Conservation (phyloP, 2,797 vertebrate species). For the Anniella stebbinsi region DNA sequence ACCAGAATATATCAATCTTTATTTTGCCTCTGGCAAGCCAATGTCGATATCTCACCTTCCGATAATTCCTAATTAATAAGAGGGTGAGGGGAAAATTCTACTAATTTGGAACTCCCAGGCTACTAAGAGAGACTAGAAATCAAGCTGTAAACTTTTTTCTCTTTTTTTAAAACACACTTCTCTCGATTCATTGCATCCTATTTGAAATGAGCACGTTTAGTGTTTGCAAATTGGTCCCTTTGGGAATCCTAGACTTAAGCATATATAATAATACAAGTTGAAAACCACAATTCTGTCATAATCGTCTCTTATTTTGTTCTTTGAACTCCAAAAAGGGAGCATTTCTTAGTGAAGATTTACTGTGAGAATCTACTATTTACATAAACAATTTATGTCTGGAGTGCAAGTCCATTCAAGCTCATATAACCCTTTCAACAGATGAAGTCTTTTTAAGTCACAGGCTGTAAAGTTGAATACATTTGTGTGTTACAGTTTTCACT, state of each 20-base stretch:
- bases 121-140: constrained; percentile 76
- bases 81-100: constrained; percentile 68
- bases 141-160: constrained; percentile 56
- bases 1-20: constrained; percentile 71
- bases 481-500: constrained; percentile 68
- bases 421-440: constrained; percentile 72
- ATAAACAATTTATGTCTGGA: constrained; percentile 77
- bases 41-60: constrained; percentile 68
- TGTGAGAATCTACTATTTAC: constrained; percentile 73
- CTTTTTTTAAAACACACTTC: constrained; percentile 13
- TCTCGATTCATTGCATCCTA: constrained; percentile 68
- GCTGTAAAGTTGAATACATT: constrained; percentile 68
- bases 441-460: constrained; percentile 66
- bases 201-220: constrained; percentile 75
- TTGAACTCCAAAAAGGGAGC: constrained; percentile 66
- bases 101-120: constrained; percentile 66
- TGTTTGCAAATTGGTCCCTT: constrained; percentile 85
- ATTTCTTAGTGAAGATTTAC: constrained; percentile 66
- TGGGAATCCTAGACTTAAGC: constrained; percentile 80
- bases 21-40: constrained; percentile 65
- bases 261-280: constrained; percentile 70
- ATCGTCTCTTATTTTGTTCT: constrained; percentile 74
- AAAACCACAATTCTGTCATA: constrained; percentile 79
- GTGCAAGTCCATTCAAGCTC: constrained; percentile 70
- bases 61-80: constrained; percentile 74